phyloP scores from a whole-genome alignment of 2,888 invertebrate species.

The Drosophila mimica region DNA sequence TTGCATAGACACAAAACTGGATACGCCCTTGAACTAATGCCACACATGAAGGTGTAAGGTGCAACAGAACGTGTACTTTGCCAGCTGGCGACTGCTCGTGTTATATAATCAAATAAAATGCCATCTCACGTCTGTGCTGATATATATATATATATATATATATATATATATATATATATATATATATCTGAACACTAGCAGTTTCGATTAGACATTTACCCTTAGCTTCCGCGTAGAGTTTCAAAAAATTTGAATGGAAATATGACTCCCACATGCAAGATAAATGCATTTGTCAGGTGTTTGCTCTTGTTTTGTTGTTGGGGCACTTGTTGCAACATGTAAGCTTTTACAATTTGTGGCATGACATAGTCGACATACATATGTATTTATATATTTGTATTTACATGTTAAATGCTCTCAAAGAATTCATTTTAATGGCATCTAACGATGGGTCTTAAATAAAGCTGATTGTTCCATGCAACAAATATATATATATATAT shows the following conservation, averaged over 20 bases:
- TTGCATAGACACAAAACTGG: not conserved
- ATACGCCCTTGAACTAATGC: not conserved
- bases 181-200: not conserved
- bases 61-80: constrained; percentile 8
- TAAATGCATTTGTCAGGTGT: constrained; percentile 13
- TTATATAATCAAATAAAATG: constrained; percentile 5
- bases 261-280: not conserved
- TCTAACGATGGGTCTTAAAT: constrained; percentile 23
- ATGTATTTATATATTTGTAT: not conserved
- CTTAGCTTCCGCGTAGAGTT: constrained; percentile 12
- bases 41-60: not conserved
- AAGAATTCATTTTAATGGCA: constrained; percentile 3
- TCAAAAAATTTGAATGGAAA: constrained; percentile 7
- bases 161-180: not conserved
- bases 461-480: constrained; percentile 27
- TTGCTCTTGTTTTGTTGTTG: too few relatives aligned
- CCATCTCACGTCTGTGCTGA: constrained; percentile 7
- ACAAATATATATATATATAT: not conserved
- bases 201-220: constrained; percentile 21
- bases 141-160: not conserved
- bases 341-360: constrained; percentile 2
- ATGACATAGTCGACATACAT: not conserved
- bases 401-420: too few relatives aligned
- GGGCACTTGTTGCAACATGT: constrained; percentile 24
- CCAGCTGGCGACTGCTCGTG: not conserved